These are phyloP conservation scores for Excalfactoria chinensis DNA, from an alignment of 2,113 vertebrate species.

Conservation along the genomic window DNA sequence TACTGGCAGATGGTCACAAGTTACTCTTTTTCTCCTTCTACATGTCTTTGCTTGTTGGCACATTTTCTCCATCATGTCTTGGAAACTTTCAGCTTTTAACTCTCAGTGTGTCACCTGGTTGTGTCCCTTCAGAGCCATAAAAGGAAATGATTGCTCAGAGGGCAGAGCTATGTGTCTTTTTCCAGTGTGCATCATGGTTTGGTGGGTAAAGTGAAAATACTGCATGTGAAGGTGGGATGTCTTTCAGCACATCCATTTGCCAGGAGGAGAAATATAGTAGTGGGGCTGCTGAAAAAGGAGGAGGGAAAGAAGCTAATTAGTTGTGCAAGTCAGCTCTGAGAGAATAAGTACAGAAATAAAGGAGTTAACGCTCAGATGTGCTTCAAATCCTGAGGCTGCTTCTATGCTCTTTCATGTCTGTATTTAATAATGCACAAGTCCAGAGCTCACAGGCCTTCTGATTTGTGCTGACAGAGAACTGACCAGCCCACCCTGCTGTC, in stretches of 20 bases:
- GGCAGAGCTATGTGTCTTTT: not conserved
- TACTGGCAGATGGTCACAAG: not conserved
- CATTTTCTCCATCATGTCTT: not conserved
- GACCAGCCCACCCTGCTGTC: not conserved
- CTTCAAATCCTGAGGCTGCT: constrained; percentile 3
- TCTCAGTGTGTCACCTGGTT: constrained; percentile 34
- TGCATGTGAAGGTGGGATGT: constrained; percentile 41
- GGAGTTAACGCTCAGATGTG: not conserved
- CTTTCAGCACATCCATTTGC: constrained; percentile 45
- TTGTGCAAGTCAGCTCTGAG: constrained; percentile 22
- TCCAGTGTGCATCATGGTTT: not conserved
- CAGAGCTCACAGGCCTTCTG: not conserved
- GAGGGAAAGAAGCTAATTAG: constrained; percentile 22
- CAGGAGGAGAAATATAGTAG: constrained; percentile 31
- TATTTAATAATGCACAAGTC: not conserved
- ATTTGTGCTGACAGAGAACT: not conserved
- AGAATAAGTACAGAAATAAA: constrained; percentile 35
- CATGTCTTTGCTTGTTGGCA: not conserved
- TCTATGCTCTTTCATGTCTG: not conserved
- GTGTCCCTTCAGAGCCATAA: constrained; percentile 25
- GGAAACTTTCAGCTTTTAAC: constrained; percentile 11
- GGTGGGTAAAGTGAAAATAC: constrained; percentile 23
- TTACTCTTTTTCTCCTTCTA: not conserved
- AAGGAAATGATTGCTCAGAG: constrained; percentile 19
- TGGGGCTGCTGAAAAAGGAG: not conserved